phyloP scores from a whole-genome alignment of 2,797 vertebrate genomes.

The Spondyliosoma cantharus region DNA sequence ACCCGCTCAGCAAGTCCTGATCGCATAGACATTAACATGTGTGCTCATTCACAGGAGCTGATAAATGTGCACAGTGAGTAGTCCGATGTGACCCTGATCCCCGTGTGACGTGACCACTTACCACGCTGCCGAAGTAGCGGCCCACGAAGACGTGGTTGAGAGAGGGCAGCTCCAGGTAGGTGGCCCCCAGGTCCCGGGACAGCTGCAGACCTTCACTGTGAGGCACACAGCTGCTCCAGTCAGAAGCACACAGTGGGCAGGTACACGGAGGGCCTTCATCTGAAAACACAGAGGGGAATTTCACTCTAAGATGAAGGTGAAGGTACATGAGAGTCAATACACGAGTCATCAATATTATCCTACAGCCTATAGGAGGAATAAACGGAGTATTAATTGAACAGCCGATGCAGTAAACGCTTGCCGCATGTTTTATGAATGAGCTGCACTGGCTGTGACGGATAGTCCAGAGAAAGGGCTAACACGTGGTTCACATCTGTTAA shows the following conservation, averaged over 20 bases:
- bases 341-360: background rate
- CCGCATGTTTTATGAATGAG: background rate
- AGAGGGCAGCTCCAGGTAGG: conserved; percentile 92
- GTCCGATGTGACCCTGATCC: too few relatives aligned
- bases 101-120: conserved; percentile 74
- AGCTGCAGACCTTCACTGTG: conserved; percentile 93
- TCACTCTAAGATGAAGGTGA: background rate
- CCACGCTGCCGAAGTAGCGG: conserved; percentile 96
- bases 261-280: conserved; percentile 92
- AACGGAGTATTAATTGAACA: background rate
- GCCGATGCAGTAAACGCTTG: background rate
- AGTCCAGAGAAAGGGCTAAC: background rate
- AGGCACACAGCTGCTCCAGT: conserved; percentile 93
- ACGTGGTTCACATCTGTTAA: background rate
- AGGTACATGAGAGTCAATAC: background rate
- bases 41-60: background rate
- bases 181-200: conserved; percentile 93
- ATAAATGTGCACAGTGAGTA: background rate
- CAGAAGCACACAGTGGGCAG: conserved; percentile 93
- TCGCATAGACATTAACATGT: background rate
- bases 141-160: conserved; percentile 95
- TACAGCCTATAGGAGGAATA: conserved; percentile 16
- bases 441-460: background rate
- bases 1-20: background rate
- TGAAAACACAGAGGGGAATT: conserved; percentile 62